phyloP scores from a whole-genome alignment of 2,888 invertebrate species.

The Spialia ferax region DNA sequence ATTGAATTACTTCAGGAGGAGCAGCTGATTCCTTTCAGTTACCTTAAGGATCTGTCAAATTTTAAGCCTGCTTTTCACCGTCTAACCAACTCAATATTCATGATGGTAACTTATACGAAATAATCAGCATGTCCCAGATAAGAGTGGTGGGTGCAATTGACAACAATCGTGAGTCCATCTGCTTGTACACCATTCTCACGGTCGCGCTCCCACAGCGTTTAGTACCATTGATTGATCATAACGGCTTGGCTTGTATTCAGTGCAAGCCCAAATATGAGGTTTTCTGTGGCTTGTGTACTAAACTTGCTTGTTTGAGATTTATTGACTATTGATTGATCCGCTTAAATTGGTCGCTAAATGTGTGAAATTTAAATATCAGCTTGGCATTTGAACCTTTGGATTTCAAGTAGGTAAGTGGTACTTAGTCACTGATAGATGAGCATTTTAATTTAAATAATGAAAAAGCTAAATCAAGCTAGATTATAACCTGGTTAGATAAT shows the following conservation, averaged over 20 bases:
- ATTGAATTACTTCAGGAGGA: too few relatives aligned
- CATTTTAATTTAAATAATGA: neutral
- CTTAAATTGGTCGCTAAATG: neutral
- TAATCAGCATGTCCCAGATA: constrained; percentile 9
- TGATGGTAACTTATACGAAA: constrained; percentile 1
- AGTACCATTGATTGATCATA: constrained; percentile 76
- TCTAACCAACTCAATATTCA: neutral
- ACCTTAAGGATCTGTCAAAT: too few relatives aligned
- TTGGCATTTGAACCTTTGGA: neutral
- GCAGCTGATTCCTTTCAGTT: too few relatives aligned
- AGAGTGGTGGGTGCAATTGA: constrained; percentile 19
- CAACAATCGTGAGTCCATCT: constrained; percentile 65
- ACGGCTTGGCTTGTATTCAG: constrained; percentile 55
- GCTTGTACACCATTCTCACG: constrained; percentile 73
- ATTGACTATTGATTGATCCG: neutral
- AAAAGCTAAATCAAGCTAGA: too few relatives aligned
- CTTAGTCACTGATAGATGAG: neutral
- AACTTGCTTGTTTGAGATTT: neutral
- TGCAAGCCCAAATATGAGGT: constrained; percentile 5
- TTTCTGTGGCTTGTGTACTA: neutral
- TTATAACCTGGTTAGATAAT: too few relatives aligned
- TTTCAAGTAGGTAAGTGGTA: neutral
- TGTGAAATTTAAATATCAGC: neutral
- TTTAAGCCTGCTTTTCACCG: neutral
- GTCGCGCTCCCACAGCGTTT: constrained; percentile 71